Conservation (phyloP, 1,140 invertebrate genomes). For the Protaetia brevitarsis region DNA sequence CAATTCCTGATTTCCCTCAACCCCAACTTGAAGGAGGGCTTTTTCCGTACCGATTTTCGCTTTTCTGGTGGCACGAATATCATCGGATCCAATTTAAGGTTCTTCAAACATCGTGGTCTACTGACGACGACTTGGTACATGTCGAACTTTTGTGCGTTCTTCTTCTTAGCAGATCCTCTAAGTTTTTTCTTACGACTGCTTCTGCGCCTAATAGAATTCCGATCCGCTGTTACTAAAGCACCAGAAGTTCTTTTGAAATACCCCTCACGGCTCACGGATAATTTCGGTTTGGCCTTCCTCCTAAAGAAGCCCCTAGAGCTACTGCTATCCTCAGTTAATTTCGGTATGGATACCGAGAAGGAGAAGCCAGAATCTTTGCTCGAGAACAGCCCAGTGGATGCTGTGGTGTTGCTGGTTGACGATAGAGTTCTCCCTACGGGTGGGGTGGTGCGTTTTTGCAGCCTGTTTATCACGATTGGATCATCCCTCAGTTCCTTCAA, state of each 20-base stretch:
- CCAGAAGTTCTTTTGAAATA: conserved; percentile 59
- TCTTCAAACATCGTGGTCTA: conserved; percentile 48
- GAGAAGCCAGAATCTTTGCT: conserved; percentile 59
- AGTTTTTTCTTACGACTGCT: conserved; percentile 45
- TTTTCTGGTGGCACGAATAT: conserved; percentile 66
- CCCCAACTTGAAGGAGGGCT: conserved; percentile 48
- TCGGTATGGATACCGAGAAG: conserved; percentile 54
- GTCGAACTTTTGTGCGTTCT: conserved; percentile 44
- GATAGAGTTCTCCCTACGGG: conserved; percentile 55
- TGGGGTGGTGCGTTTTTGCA: conserved; percentile 47
- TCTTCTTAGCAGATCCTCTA: conserved; percentile 31
- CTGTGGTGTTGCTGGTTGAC: conserved; percentile 47
- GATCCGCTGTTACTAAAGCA: conserved; percentile 38
- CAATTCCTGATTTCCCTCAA: conserved; percentile 60
- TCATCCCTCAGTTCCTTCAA: conserved; percentile 53
- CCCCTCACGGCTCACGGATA: conserved; percentile 56
- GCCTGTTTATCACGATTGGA: conserved; percentile 45
- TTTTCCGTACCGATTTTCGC: conserved; percentile 48
- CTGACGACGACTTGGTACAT: conserved; percentile 55
- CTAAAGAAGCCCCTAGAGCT: conserved; percentile 43
- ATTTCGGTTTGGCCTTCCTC: conserved; percentile 51
- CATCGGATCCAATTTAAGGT: conserved; percentile 57
- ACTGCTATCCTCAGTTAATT: conserved; percentile 48
- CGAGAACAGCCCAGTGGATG: conserved; percentile 48
- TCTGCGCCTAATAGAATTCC: conserved; percentile 42